A percentile compares a stretch with the other conserved stretches of the same genome.
Evolutionary conservation across 2,113 vertebrate genomes (phyloP).

Genomic region (Xenopus borealis): DNA sequence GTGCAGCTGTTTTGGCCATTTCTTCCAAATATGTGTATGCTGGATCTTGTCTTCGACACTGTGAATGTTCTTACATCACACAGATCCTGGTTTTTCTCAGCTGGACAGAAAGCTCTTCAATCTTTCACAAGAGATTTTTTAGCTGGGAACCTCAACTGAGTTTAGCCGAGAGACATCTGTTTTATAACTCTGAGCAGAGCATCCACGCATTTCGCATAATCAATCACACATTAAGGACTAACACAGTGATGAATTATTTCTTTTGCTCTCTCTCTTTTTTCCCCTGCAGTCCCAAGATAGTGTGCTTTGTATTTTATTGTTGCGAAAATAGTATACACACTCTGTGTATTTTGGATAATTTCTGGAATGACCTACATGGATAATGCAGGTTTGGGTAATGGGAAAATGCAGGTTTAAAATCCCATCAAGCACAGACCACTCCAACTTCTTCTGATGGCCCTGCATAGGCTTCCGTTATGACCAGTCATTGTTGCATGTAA

Average conservation of each 20-base stretch:
- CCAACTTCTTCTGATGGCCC: no score
- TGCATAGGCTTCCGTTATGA: no score
- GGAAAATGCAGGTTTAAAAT: no score
- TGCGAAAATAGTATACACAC: neutral
- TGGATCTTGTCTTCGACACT: constrained; percentile 40
- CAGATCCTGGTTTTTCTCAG: constrained; percentile 42
- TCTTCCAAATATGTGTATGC: constrained; percentile 23
- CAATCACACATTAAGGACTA: constrained; percentile 44
- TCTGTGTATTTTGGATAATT: no score
- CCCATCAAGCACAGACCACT: no score
- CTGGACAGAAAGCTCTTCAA: constrained; percentile 37
- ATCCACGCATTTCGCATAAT: constrained; percentile 37
- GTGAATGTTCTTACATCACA: constrained; percentile 46
- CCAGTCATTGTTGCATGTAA: no score
- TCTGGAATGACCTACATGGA: no score
- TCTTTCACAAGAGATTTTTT: constrained; percentile 32
- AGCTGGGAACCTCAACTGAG: constrained; percentile 30
- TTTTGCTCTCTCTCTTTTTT: neutral
- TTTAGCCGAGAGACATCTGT: constrained; percentile 40
- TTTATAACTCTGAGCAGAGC: constrained; percentile 43
- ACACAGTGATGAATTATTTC: constrained; percentile 37
- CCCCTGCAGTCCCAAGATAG: constrained; percentile 16
- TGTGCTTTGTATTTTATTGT: constrained; percentile 31
- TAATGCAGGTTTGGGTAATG: no score
- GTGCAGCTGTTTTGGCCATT: constrained; percentile 43